Base-by-base conservation (phyloP, 2,888 invertebrate species). In the Lysandra bellargus region DNA sequence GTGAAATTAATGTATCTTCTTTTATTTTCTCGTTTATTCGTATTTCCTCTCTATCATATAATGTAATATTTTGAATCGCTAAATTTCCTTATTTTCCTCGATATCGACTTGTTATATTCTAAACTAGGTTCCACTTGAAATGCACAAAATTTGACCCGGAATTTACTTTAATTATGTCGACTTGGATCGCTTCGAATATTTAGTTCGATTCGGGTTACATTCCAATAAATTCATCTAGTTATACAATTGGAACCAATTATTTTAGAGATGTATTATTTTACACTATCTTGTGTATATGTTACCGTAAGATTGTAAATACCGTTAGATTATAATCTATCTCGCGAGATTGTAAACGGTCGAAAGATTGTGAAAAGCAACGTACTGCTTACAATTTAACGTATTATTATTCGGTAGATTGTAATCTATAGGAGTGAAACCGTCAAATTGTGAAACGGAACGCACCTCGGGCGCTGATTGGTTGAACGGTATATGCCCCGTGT, bases 71-170 rank as follows among this genome's bases (percentile, higher is more conserved):
- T 49, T 49, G 2, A 49, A 49, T 49, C 9, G 49, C 49, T 12
- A 9, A 44, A 44, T 49, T 60, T 60, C n/a, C n/a, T 61, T 6
- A 61, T 61, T n/a, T 61, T 61, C 5, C 17, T 61, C 7, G n/a
- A 7, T 6, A 30, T 30, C n/a, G 64, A 9, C 64, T 30, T 6
- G 64, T 4, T 5, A 69, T 69, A 69, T 14, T 69, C 14, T 33
- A 69, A 69, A 69, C 69, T 33, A 69, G 69, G 17, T 33, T 69
- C 30, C 17, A 69, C 17, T 69, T 33, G 69, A 69, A 69, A 69
- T 69, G 69, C 69, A 69, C 69, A 69, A 33, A 69, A 69, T 69
- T 69, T 37, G 37, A 33, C 33, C 69, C 33, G 37, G 69, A 69
- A 69, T 69, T 69, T 17, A 69, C 14, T 69, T 69, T 23, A 23